phyloP scores from a whole-genome alignment of 64 coral and sea anemone species.

The Catalaphyllia jardinei region DNA sequence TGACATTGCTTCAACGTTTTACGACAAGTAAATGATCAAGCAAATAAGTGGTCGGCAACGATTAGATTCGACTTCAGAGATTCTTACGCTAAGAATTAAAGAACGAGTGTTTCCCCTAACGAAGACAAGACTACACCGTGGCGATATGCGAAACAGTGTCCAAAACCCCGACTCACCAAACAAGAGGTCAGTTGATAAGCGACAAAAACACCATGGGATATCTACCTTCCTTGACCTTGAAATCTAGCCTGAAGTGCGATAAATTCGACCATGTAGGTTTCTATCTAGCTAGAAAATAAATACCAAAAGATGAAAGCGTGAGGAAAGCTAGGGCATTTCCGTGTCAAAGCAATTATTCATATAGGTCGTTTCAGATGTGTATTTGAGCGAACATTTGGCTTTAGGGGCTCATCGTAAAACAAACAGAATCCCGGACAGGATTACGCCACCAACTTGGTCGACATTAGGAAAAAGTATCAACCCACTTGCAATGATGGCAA shows the following conservation, averaged over 20 bases:
- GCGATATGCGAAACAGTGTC: neutral
- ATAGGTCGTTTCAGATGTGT: neutral
- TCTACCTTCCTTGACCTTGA: conserved; percentile 25
- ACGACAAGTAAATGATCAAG: neutral
- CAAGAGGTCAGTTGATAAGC: conserved; percentile 42
- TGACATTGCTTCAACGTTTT: neutral
- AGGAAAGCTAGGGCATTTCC: conserved; percentile 19
- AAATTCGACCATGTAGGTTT: conserved; percentile 4
- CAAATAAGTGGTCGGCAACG: too few relatives aligned
- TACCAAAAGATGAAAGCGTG: neutral
- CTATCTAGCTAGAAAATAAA: neutral
- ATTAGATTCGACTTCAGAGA: too few relatives aligned
- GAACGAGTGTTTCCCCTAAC: neutral
- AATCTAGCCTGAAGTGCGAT: conserved; percentile 5
- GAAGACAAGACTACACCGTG: neutral
- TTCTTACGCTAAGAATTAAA: neutral
- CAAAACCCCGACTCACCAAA: neutral
- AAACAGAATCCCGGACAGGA: neutral
- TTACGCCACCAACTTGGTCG: neutral
- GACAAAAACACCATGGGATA: conserved; percentile 42
- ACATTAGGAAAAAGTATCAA: neutral
- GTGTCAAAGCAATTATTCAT: conserved; percentile 39
- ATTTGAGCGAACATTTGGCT: neutral
- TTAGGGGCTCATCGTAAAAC: neutral
- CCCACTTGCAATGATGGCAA: neutral